Evolutionary conservation across 2,113 vertebrate genomes (phyloP), one percentile per base, ranked within the genome.

Genomic region (Ovis canadensis): DNA sequence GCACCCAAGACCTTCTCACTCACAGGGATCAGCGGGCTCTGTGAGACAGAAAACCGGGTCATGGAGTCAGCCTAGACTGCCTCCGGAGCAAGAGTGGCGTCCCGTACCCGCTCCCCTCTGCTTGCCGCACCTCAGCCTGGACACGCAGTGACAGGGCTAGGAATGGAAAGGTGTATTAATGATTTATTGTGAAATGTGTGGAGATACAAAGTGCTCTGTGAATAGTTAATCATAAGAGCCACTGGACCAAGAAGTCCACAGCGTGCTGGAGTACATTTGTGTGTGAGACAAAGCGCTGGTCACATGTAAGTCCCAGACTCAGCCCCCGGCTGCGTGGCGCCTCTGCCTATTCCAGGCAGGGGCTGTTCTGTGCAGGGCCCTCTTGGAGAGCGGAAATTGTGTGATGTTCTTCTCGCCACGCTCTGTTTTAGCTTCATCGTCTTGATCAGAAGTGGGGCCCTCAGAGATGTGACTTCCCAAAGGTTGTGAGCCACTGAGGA

Each of bases 141-240:
- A 21, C 27, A 5, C 2, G 9, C 27, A 62, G 55, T 84, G 96
- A 81, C n/a, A 36, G 80, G 85, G 93, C 80, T 71, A 77, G 81
- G 88, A 88, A 36, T 33, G 9, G 7, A 85, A 74, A 21, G 25
- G 23, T 78, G 43, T 87, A 90, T 83, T 81, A 83, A 83, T 80
- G 88, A 92, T 92, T 77, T 90, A 64, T 67, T 77, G 31, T 97
- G 67, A 89, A 95, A 86, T 40, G 27, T 40, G n/a, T 95, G 82
- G 67, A 94, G 92, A 89, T 90, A 40, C 50, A 74, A 74, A 97
- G 48, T 88, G 52, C 54, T 50, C 19, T 82, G 50, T 96, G 93
- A 94, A 71, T 96, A 93, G 64, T 97, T 95, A 86, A 86, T 86
- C 33, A 33, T 62, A 40, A 93, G 48, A 92, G 57, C 23, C 57